Evolutionary conservation across 2,888 invertebrate species (phyloP).

Genomic region (Tipula lateralis): DNA sequence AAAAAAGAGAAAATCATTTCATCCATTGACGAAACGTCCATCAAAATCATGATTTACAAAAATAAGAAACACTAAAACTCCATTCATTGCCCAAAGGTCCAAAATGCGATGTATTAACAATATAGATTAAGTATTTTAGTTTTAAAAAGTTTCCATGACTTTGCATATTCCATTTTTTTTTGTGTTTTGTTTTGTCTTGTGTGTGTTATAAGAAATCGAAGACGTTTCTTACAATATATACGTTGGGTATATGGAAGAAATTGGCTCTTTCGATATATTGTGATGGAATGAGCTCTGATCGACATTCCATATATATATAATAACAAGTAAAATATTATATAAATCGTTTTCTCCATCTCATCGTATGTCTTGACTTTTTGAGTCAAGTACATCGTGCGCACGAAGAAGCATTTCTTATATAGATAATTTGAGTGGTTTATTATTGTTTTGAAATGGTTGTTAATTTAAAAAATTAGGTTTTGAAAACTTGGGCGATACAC

Average conservation of each 20-base stretch:
- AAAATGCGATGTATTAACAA: conserved; percentile 24
- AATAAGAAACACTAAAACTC: conserved; percentile 21
- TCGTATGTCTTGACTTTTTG: not conserved
- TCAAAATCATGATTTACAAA: conserved; percentile 27
- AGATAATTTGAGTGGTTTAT: not conserved
- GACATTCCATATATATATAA: not conserved
- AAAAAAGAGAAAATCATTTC: conserved; percentile 6
- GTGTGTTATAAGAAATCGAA: not conserved
- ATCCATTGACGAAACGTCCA: conserved; percentile 28
- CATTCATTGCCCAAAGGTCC: conserved; percentile 28
- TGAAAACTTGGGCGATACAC: not conserved
- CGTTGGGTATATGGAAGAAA: not conserved
- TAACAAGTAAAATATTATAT: not conserved
- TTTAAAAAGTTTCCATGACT: conserved; percentile 28
- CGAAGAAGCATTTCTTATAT: not conserved
- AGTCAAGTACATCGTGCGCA: conserved; percentile 7
- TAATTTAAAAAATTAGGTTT: conserved; percentile 5
- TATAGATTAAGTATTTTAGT: conserved; percentile 3
- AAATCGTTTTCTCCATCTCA: not conserved
- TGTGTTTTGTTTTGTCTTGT: not conserved
- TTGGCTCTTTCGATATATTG: conserved; percentile 14
- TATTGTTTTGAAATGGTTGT: conserved; percentile 24
- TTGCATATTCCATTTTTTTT: conserved; percentile 4
- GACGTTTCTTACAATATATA: not conserved
- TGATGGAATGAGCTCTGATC: not conserved